Base-by-base conservation (phyloP, 2,888 invertebrate genomes). In the Pandemis cinnamomeana region DNA sequence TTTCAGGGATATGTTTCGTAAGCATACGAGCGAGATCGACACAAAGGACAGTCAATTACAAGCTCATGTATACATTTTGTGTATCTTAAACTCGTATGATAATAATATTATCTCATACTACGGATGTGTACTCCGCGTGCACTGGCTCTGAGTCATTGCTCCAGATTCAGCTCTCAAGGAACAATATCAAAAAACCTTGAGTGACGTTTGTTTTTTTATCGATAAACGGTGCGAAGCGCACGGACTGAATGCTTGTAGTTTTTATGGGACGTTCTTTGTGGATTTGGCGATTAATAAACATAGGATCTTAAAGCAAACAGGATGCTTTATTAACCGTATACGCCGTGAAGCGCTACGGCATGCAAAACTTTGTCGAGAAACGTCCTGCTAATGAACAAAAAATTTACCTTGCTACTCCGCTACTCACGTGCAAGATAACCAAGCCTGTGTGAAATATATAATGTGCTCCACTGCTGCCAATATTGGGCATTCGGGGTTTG, bases 141-240 rank as follows among this genome's bases (percentile, higher is more conserved):
- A 60, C 46, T 20, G 53, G n/a, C 46, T 11, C 51, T 70, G 70
- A 70, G 70, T 70, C 70, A 70, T 42, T 44, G 60, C 13, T 11
- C 67, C 67, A 69, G 70, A 70, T 58, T 42, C 67, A 51, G 15
- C 42, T 42, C 70, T 70, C 62, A 27, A 62, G 51, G 70, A 70
- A 70, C 48, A 61, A 46, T 48, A 69, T 69, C 41, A 51, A 53
- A 64, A 62, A 70, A 51, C 62, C 70, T 70, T 70, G 70, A 70
- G 60, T 20, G 67, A 48, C 71, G 64, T 48, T 36, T 15, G 48
- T 72, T 67, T 71, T 20, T 70, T 72, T 53, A 61, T 51, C 53
- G 71, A 67, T 71, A 71, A 67, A 51, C 27, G 48, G 27, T 13
- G 46, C 20, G n/a, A 36, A 46, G 15, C 64, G 36, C 48, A 46